phyloP scores from a whole-genome alignment of 2,797 vertebrate species.

The Eleutherodactylus coqui region DNA sequence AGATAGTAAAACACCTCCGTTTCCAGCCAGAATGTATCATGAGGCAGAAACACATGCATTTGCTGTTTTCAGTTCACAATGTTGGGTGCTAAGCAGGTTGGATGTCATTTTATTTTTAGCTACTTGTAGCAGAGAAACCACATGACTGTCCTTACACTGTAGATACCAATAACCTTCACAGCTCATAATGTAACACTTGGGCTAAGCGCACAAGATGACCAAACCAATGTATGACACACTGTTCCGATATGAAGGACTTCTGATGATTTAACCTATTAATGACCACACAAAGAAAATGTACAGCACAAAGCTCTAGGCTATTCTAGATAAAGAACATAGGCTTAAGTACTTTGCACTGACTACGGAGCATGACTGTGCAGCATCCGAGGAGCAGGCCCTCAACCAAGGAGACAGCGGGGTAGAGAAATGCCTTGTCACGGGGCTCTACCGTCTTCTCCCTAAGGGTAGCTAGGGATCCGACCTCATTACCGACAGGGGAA shows the following conservation, averaged over 20 bases:
- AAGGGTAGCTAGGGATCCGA: no score
- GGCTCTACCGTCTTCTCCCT: no score
- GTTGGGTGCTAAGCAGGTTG: conserved; percentile 47
- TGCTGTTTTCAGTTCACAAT: conserved; percentile 37
- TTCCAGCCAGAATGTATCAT: conserved; percentile 25
- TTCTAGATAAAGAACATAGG: not conserved
- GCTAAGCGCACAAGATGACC: not conserved
- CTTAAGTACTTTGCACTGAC: not conserved
- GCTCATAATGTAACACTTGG: conserved; percentile 27
- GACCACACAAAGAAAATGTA: not conserved
- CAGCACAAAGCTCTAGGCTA: not conserved
- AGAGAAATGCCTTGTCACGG: no score
- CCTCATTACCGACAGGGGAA: no score
- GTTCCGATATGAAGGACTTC: not conserved
- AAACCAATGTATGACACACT: not conserved
- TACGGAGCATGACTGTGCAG: not conserved
- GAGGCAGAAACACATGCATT: conserved; percentile 42
- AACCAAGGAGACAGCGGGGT: no score
- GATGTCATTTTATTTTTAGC: conserved; percentile 57
- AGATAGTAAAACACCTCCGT: conserved; percentile 19
- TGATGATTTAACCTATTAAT: not conserved
- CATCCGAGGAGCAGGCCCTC: no score
- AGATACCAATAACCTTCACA: conserved; percentile 52
- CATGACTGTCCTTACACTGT: conserved; percentile 40
- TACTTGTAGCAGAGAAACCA: conserved; percentile 39